phyloP scores from a whole-genome alignment of 2,113 vertebrate genomes.

The Calonectris borealis region DNA sequence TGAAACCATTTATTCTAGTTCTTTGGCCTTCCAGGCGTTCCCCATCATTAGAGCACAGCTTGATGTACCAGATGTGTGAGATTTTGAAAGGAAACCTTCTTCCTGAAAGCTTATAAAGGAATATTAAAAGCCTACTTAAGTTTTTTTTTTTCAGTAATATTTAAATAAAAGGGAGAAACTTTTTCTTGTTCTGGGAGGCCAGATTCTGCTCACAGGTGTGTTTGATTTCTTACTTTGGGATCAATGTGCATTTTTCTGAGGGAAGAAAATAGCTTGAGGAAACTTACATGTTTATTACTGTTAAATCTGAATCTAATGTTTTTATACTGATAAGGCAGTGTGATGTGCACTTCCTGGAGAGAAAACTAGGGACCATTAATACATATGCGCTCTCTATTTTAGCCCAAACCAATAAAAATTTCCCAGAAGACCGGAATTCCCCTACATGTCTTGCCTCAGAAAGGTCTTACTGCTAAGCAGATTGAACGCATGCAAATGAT shows the following conservation, averaged over 20 bases:
- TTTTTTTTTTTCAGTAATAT: background rate
- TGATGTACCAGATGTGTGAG: background rate
- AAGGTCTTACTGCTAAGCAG: slow-evolving; percentile 83
- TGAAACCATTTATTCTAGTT: background rate
- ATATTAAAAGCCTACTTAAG: background rate
- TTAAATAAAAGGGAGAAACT: background rate
- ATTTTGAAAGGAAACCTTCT: background rate
- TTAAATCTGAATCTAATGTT: background rate
- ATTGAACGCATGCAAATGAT: slow-evolving; percentile 88
- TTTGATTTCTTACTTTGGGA: background rate
- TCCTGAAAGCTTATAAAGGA: background rate
- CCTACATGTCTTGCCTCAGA: slow-evolving; percentile 81
- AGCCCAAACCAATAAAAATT: slow-evolving; percentile 84
- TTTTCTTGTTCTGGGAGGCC: background rate
- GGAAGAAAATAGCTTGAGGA: background rate
- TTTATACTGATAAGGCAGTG: background rate
- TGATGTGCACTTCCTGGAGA: background rate
- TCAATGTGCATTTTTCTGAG: background rate
- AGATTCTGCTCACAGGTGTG: background rate
- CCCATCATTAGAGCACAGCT: background rate
- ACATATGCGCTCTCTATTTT: background rate
- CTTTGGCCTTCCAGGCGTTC: background rate
- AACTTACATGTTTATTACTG: background rate
- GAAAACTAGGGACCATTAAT: background rate
- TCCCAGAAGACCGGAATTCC: slow-evolving; percentile 92